Base-by-base conservation (phyloP, 2,113 vertebrate species). In the Tychaedon coryphoeus region DNA sequence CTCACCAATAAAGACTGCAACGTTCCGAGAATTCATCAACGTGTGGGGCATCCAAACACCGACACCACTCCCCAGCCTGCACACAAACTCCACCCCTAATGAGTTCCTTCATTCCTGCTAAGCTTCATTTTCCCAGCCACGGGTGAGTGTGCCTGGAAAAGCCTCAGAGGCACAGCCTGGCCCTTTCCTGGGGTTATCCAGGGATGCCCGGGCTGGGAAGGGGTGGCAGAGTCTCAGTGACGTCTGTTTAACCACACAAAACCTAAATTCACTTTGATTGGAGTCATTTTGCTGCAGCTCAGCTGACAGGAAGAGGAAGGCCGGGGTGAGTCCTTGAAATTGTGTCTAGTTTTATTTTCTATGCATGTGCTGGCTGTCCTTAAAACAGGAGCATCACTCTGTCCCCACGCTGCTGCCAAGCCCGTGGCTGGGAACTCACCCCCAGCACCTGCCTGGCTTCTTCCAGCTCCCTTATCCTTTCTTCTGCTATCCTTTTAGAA, bases 41-140 rank as follows among this genome's bases (percentile, higher is more conserved):
- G 2, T 1, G 20, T 5, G 51, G 6, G 0, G 19, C 53, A 16
- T 6, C 43, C n/a, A 10, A 33, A 72, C 33, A 16, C 0, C 0
- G 1, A 45, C 43, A 45, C 0, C 2, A 2, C 75, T 25, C 51
- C 90, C 33, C 50, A 14, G n/a, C 3, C 84, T 8, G 76, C 57
- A 4, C 62, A 5, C 57, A 48, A 47, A 74, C 43, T 10, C 84
- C 23, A 6, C 5, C 1, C 75, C 6, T 13, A 3, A 34, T 20
- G 3, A 26, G 4, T 18, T 26, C 34, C 47, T 25, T 67, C 36
- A 67, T 72, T 54, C 40, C 62, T 28, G 48, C 58, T 13, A 53
- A 72, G 53, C 47, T 25, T 67, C 36, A 0, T 15, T 76, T 64
- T 23, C 64, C 33, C 72, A 5, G 33, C 38, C 54, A 2, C 1